A percentile compares a stretch with the other conserved stretches of the same genome.
Conservation (phyloP, 2,888 invertebrate genomes). For the Clostera curtula region DNA sequence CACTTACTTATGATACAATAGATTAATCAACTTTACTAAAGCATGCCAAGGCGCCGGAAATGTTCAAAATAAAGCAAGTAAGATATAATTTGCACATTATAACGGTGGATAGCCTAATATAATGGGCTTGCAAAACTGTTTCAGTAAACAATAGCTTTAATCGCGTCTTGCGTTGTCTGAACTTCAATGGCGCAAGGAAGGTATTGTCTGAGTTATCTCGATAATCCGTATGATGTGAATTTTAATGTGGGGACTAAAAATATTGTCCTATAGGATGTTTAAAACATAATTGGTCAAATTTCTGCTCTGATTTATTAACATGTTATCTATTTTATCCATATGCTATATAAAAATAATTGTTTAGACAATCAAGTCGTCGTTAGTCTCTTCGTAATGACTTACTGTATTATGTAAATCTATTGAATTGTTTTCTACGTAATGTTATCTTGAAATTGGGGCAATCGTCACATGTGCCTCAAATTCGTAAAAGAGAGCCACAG, state of each 20-base stretch:
- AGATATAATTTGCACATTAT: conserved; percentile 38
- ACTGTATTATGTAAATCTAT: too few relatives aligned
- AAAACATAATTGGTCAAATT: too few relatives aligned
- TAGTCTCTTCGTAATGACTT: too few relatives aligned
- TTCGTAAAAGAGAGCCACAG: too few relatives aligned
- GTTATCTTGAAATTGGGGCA: conserved; percentile 21
- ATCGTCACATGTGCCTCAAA: conserved; percentile 39
- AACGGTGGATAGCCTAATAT: too few relatives aligned
- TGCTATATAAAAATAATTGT: too few relatives aligned
- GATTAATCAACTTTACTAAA: too few relatives aligned
- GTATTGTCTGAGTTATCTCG: conserved; percentile 51
- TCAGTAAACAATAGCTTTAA: conserved; percentile 60
- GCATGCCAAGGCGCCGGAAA: neutral
- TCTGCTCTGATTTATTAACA: too few relatives aligned
- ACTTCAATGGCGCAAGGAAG: conserved; percentile 50
- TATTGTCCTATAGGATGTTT: neutral
- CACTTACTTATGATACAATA: too few relatives aligned
- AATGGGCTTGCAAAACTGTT: conserved; percentile 46
- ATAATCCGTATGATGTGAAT: conserved; percentile 30
- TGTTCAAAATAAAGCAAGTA: conserved; percentile 11
- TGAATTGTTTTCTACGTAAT: too few relatives aligned
- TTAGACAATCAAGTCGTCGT: too few relatives aligned
- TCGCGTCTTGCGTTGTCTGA: conserved; percentile 50
- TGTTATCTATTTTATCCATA: too few relatives aligned
- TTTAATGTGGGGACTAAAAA: conserved; percentile 5